Percentiles rank a stretch among this genome's conserved stretches.
Evolutionary conservation across 2,888 invertebrate genomes (phyloP).

Genomic region (Anaspis maculata): DNA sequence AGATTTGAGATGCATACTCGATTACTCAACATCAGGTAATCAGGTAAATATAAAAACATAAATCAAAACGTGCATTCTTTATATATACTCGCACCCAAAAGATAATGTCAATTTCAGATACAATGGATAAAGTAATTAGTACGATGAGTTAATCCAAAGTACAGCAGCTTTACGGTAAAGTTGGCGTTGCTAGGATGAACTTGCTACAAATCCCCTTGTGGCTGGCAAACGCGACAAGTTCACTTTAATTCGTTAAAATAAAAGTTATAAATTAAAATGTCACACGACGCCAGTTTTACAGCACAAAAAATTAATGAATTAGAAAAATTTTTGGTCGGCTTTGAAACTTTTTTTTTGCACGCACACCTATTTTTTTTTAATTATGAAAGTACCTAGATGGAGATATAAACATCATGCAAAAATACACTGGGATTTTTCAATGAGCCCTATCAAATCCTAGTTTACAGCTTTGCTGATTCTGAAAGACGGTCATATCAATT

Average conservation of each 20-base stretch:
- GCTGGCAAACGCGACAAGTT: constrained; percentile 10
- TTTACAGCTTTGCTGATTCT: constrained; percentile 3
- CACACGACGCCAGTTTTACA: no score
- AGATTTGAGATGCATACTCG: no score
- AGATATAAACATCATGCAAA: no score
- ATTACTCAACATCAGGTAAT: no score
- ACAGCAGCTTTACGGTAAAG: constrained; percentile 24
- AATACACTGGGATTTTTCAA: no score
- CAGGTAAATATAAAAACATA: no score
- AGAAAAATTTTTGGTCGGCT: no score
- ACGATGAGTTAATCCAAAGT: constrained; percentile 26
- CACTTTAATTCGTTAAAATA: constrained; percentile 16
- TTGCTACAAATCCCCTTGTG: constrained; percentile 20
- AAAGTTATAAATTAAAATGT: constrained; percentile 15
- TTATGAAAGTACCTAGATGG: neutral
- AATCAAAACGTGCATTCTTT: neutral
- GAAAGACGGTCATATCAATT: constrained; percentile 36
- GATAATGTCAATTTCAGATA: constrained; percentile 3
- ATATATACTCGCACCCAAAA: neutral
- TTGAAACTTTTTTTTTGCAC: no score
- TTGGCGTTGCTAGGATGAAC: constrained; percentile 26
- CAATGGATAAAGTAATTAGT: constrained; percentile 29
- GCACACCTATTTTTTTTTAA: neutral
- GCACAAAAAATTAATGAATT: no score
- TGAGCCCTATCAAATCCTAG: no score